These are phyloP conservation scores for Salvelinus namaycush DNA, from an alignment of 2,113 vertebrate genomes.

Conservation along the genomic window DNA sequence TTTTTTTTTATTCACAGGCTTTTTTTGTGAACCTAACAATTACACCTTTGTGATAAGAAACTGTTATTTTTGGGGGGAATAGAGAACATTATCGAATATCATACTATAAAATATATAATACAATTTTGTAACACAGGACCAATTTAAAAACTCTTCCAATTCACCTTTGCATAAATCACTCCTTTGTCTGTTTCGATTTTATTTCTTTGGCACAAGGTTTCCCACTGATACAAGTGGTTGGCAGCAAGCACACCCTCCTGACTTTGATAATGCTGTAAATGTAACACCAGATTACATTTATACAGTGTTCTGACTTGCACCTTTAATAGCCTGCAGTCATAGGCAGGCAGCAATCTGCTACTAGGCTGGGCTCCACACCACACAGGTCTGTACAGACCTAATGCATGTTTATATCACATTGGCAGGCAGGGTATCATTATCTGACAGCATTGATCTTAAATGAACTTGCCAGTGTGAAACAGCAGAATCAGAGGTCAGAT, in stretches of 20 bases:
- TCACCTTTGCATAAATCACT: slow-evolving; percentile 39
- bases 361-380: not conserved
- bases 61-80: not conserved
- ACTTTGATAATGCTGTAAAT: slow-evolving; percentile 29
- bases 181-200: slow-evolving; percentile 21
- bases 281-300: slow-evolving; percentile 25
- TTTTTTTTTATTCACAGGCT: not conserved
- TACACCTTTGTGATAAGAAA: slow-evolving; percentile 26
- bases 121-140: slow-evolving; percentile 20
- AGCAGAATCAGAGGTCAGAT: slow-evolving; percentile 44
- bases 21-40: slow-evolving; percentile 2
- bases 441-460: not conserved
- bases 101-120: slow-evolving; percentile 11
- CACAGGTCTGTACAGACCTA: slow-evolving; percentile 7
- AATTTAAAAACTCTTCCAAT: slow-evolving; percentile 17
- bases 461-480: slow-evolving; percentile 42
- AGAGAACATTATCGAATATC: slow-evolving; percentile 3
- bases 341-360: slow-evolving; percentile 1
- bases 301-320: slow-evolving; percentile 42
- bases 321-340: slow-evolving; percentile 23
- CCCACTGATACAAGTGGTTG: slow-evolving; percentile 39
- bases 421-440: no score
- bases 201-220: slow-evolving; percentile 3
- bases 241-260: slow-evolving; percentile 20
- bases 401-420: slow-evolving; percentile 1